phyloP scores from a whole-genome alignment of 2,113 vertebrate species.

The Ctenomys sociabilis region DNA sequence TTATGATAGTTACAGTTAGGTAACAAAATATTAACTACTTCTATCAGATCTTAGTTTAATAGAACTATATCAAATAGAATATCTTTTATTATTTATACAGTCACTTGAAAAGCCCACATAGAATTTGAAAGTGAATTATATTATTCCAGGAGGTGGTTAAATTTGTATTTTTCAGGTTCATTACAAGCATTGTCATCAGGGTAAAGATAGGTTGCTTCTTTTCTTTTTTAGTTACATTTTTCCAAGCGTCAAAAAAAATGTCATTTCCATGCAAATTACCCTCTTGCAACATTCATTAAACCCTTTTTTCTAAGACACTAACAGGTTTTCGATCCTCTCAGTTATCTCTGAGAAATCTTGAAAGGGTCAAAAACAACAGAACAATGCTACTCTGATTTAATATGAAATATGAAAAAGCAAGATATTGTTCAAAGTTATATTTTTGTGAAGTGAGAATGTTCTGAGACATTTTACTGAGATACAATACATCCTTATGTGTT shows the following conservation, averaged over 20 bases:
- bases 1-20: neutral
- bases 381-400: constrained; percentile 73
- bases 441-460: constrained; percentile 74
- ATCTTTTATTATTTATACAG: neutral
- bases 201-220: constrained; percentile 67
- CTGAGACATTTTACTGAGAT: constrained; percentile 75
- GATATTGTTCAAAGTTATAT: constrained; percentile 75
- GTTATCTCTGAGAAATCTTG: constrained; percentile 79
- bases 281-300: constrained; percentile 83
- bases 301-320: constrained; percentile 79
- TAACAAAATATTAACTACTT: constrained; percentile 2
- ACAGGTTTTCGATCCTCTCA: constrained; percentile 70
- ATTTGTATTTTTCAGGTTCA: constrained; percentile 74
- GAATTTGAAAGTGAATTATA: constrained; percentile 63
- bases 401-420: constrained; percentile 74
- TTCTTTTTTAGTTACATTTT: constrained; percentile 63
- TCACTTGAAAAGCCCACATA: constrained; percentile 47
- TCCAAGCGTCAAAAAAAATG: constrained; percentile 74
- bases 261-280: constrained; percentile 86
- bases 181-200: constrained; percentile 68
- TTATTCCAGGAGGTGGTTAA: constrained; percentile 48
- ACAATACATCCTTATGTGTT: constrained; percentile 70
- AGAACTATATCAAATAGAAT: neutral
- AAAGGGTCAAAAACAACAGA: constrained; percentile 83
- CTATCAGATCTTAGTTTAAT: neutral